phyloP scores from a whole-genome alignment of 2,888 invertebrate species.

The Diarsia brunnea region DNA sequence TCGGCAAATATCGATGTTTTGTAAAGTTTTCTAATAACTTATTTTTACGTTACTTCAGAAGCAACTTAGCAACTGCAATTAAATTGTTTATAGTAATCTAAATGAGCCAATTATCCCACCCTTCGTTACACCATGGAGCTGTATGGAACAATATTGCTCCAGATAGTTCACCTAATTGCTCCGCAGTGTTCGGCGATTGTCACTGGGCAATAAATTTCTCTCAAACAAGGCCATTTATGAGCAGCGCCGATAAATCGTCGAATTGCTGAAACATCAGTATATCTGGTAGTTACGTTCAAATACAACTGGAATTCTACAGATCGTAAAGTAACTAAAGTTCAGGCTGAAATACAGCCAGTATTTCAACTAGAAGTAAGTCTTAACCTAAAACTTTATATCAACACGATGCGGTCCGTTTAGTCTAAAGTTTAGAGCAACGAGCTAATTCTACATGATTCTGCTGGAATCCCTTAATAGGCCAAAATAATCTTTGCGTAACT shows the following conservation, averaged over 20 bases:
- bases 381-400: constrained; percentile 33
- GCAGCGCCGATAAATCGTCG: constrained; percentile 33
- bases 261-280: constrained; percentile 25
- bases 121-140: constrained; percentile 2
- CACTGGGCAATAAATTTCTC: constrained; percentile 48
- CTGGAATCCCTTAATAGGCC: constrained; percentile 4
- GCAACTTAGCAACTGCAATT: neutral
- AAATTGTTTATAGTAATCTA: neutral
- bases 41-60: neutral
- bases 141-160: constrained; percentile 21
- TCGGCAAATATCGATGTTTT: no score
- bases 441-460: constrained; percentile 14
- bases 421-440: constrained; percentile 32
- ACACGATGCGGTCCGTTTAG: constrained; percentile 25
- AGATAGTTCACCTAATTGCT: constrained; percentile 53
- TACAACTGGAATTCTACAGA: constrained; percentile 8
- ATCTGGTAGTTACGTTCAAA: constrained; percentile 12
- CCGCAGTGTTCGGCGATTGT: constrained; percentile 41
- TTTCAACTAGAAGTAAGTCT: constrained; percentile 37
- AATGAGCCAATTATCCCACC: no score
- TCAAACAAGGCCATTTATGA: constrained; percentile 56
- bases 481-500: neutral
- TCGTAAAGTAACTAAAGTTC: constrained; percentile 6
- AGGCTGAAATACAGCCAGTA: constrained; percentile 9
- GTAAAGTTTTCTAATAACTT: neutral